phyloP scores from a whole-genome alignment of 2,797 vertebrate species.

The Echiichthys vipera region DNA sequence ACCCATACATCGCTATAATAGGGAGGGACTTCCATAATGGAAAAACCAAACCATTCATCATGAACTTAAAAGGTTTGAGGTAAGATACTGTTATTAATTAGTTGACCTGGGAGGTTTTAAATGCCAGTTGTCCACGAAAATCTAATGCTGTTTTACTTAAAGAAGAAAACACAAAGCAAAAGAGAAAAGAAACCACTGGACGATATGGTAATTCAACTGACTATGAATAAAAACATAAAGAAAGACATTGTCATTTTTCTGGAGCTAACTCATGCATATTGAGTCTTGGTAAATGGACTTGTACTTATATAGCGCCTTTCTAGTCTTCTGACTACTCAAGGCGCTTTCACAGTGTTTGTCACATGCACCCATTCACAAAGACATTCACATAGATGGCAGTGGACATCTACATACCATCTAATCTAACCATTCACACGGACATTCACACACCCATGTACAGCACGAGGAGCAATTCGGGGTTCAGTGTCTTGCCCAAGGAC shows the following conservation, averaged over 20 bases:
- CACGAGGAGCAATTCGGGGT: too few relatives aligned
- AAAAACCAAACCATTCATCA: background rate
- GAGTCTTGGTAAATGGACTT: too few relatives aligned
- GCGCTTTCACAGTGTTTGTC: too few relatives aligned
- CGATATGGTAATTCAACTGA: background rate
- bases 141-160: background rate
- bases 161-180: background rate
- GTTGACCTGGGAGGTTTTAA: background rate
- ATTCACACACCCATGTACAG: too few relatives aligned
- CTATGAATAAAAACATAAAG: background rate
- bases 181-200: background rate
- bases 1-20: background rate
- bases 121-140: background rate
- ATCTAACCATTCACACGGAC: too few relatives aligned
- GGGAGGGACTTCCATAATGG: background rate
- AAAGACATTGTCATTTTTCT: too few relatives aligned
- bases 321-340: too few relatives aligned
- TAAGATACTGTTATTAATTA: background rate
- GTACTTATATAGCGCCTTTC: too few relatives aligned
- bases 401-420: too few relatives aligned
- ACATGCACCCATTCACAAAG: too few relatives aligned
- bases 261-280: background rate
- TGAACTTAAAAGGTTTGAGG: background rate
- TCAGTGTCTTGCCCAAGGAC: too few relatives aligned
- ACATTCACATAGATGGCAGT: too few relatives aligned